phyloP scores from a whole-genome alignment of 2,888 invertebrate genomes.

The Penaeus monodon region DNA sequence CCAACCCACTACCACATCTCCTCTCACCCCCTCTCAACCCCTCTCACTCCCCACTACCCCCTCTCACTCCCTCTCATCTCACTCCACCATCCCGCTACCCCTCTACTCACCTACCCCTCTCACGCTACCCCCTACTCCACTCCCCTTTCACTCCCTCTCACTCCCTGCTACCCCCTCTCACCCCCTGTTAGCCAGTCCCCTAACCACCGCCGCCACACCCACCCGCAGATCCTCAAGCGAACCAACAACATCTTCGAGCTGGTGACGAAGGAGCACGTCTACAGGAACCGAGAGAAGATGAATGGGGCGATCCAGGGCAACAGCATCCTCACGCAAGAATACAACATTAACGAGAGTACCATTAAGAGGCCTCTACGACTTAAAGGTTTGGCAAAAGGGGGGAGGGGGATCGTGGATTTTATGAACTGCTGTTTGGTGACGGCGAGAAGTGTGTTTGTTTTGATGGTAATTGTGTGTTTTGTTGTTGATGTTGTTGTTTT shows the following conservation, averaged over 20 bases:
- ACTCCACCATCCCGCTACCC: neutral
- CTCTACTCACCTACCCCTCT: neutral
- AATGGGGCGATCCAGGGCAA: conserved; percentile 20
- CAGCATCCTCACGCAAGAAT: neutral
- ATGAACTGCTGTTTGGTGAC: no score
- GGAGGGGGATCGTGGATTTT: no score
- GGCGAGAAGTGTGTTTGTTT: no score
- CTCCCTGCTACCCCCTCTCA: neutral
- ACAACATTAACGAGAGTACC: neutral
- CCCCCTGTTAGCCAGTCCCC: neutral
- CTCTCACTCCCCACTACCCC: neutral
- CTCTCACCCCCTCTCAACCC: no score
- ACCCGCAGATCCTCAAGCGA: conserved; percentile 71
- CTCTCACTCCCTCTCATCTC: neutral
- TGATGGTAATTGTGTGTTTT: no score
- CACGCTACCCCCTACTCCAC: neutral
- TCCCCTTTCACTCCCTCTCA: neutral
- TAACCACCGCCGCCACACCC: neutral
- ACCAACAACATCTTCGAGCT: conserved; percentile 98
- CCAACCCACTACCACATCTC: neutral
- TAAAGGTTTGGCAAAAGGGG: conserved; percentile 26
- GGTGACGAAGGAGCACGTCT: conserved; percentile 70
- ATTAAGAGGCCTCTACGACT: conserved; percentile 9
- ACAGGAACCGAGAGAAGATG: neutral
- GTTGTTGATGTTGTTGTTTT: no score